Percentiles rank a stretch among this genome's conserved stretches.
phyloP scores from a whole-genome alignment of 2,888 invertebrate species.

The Diplazon laetatorius region DNA sequence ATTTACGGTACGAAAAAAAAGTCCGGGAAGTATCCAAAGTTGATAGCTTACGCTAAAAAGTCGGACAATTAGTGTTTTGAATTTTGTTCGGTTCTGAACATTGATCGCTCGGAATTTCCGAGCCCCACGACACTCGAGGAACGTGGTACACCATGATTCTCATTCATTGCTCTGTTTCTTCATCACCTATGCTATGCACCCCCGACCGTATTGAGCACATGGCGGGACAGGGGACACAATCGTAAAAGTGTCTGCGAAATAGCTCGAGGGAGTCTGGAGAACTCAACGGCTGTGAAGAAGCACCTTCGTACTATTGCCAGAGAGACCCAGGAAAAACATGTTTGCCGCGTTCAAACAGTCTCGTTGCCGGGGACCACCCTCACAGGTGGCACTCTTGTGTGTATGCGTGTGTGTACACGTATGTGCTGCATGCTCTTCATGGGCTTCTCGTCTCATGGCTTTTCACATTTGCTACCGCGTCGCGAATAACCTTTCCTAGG shows the following conservation, averaged over 20 bases:
- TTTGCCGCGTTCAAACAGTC: constrained; percentile 66
- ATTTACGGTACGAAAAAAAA: neutral
- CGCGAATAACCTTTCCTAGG: constrained; percentile 1
- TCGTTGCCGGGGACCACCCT: constrained; percentile 58
- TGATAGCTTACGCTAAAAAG: no score
- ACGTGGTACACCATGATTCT: constrained; percentile 48
- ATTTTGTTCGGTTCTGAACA: no score
- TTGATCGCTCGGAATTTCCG: no score
- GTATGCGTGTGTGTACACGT: constrained; percentile 25
- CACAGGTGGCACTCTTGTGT: constrained; percentile 57
- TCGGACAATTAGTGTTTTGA: no score
- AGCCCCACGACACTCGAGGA: constrained; percentile 32
- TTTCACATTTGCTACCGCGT: constrained; percentile 19
- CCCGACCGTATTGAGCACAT: constrained; percentile 41
- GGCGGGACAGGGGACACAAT: constrained; percentile 53
- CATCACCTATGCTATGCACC: constrained; percentile 28
- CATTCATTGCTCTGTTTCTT: constrained; percentile 39
- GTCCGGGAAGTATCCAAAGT: no score
- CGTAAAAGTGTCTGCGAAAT: constrained; percentile 63
- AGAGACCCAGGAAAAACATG: constrained; percentile 64
- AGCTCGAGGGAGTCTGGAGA: constrained; percentile 62
- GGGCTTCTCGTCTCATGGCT: constrained; percentile 35
- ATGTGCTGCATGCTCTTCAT: constrained; percentile 21
- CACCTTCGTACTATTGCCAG: constrained; percentile 34
- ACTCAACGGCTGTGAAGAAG: constrained; percentile 34